A percentile compares a stretch with the other conserved stretches of the same genome.
These are phyloP conservation scores for Drosophila paulistorum DNA, from an alignment of 1,140 invertebrate species.

Conservation along the genomic window DNA sequence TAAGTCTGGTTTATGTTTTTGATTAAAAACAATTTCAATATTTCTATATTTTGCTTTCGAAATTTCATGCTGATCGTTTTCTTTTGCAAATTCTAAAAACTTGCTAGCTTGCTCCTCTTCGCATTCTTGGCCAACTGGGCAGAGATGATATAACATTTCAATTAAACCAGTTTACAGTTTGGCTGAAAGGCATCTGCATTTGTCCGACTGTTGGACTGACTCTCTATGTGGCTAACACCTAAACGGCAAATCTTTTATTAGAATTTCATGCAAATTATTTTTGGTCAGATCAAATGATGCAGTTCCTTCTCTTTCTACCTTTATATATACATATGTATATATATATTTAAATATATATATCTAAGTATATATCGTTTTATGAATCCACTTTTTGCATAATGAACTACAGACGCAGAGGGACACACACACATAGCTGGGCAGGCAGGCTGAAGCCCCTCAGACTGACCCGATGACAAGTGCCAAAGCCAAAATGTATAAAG, in stretches of 20 bases:
- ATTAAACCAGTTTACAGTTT: conserved; percentile 69
- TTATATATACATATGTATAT: not conserved
- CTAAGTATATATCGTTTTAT: conserved; percentile 29
- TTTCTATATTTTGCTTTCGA: not conserved
- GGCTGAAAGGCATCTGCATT: conserved; percentile 50
- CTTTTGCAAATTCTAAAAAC: conserved; percentile 11
- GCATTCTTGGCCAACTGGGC: conserved; percentile 9
- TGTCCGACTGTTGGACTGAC: conserved; percentile 23
- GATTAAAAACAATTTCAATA: not conserved
- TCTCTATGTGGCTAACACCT: conserved; percentile 38
- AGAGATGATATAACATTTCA: conserved; percentile 73
- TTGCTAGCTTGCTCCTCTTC: not conserved
- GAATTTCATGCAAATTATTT: conserved; percentile 70
- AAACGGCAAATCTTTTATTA: conserved; percentile 75
- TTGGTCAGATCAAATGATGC: conserved; percentile 20
- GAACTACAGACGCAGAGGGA: conserved; percentile 4
- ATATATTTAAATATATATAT: not conserved
- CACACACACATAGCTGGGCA: conserved; percentile 3
- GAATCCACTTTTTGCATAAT: conserved; percentile 64
- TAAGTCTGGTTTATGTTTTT: not conserved
- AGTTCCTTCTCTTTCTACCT: conserved; percentile 3
- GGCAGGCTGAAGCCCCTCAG: conserved; percentile 18
- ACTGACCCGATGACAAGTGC: conserved; percentile 43
- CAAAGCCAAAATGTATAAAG: conserved; percentile 32
- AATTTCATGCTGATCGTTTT: conserved; percentile 1